Conservation (phyloP, 2,888 invertebrate genomes). For the Philonicus albiceps region DNA sequence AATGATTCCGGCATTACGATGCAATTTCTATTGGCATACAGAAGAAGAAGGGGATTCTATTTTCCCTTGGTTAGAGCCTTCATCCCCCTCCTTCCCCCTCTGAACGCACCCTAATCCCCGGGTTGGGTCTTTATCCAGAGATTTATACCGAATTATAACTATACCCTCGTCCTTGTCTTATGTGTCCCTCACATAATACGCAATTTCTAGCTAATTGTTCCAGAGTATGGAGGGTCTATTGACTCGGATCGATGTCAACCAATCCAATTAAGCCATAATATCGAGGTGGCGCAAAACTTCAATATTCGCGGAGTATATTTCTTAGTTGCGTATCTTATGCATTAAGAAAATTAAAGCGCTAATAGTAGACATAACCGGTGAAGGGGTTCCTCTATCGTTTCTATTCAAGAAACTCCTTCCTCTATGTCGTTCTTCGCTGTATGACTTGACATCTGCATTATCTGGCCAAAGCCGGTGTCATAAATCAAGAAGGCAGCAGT, state of each 20-base stretch:
- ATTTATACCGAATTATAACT: not conserved
- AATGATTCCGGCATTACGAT: conserved; percentile 46
- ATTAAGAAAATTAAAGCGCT: not conserved
- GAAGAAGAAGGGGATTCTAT: conserved; percentile 27
- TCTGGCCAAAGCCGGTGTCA: not conserved
- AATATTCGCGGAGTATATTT: not conserved
- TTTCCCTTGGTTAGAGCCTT: not conserved
- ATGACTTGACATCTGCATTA: conserved; percentile 35
- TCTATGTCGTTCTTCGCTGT: not conserved
- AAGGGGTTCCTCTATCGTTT: not conserved
- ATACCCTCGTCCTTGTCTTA: not conserved
- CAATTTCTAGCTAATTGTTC: conserved; percentile 32
- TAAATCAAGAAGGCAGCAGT: conserved; percentile 26
- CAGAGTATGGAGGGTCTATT: not conserved
- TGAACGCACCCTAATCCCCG: not conserved
- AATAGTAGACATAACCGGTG: not conserved
- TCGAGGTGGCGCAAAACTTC: not conserved
- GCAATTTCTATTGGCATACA: conserved; percentile 38
- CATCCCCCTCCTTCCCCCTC: not conserved
- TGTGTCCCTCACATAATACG: not conserved
- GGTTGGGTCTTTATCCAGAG: not conserved
- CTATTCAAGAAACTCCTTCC: not conserved
- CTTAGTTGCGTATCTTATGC: not conserved
- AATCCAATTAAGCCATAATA: conserved; percentile 29
- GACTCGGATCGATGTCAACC: conserved; percentile 22